Evolutionary conservation across 2,888 invertebrate species (phyloP), one percentile per base, ranked within the genome.

Genomic region (Agrilus cyanescens): DNA sequence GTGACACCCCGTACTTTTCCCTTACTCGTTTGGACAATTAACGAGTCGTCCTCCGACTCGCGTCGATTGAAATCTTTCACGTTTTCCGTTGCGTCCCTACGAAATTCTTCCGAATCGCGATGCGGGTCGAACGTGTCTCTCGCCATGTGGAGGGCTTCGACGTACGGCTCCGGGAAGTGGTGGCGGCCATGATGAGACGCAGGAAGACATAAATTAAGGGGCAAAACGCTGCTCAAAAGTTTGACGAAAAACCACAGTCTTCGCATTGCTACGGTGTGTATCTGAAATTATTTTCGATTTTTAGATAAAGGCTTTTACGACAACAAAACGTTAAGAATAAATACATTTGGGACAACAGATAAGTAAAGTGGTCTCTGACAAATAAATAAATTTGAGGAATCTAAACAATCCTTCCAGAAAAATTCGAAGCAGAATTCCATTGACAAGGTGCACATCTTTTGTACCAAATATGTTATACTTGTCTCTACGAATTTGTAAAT

Each of bases 11-110:
- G 74, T 37, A 88, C 80, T 62, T 77, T 76, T 44, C 85, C 85
- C 65, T 85, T 85, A 56, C 76, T 80, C 16, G 86, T 88, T 53
- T 80, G 75, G 15, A 89, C 73, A n/a, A 87, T 69, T 37, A 88
- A 69, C 1, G 81, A 79, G 60, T 85, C 85, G 34, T 79, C 76
- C 32, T 72, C 73, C 43, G 73, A 70, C 44, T 69, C 66, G 44
- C 63, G 53, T 43, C 61, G 52, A 16, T 62, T 57, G 48, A 65
- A 66, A 36, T 62, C 62, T 38, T 60, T 54, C 50, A 57, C 63
- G 52, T 61, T 63, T 49, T 63, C 67, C 18, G 68, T 64, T 33
- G 62, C 64, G 55, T 68, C 65, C 50, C 69, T 54, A 46, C 66
- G 47, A 54, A 65, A 58, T 58, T 67, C 60, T 54, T 59, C 61